Conservation (phyloP, 2,888 invertebrate genomes). For the Elgonia sp. region DNA sequence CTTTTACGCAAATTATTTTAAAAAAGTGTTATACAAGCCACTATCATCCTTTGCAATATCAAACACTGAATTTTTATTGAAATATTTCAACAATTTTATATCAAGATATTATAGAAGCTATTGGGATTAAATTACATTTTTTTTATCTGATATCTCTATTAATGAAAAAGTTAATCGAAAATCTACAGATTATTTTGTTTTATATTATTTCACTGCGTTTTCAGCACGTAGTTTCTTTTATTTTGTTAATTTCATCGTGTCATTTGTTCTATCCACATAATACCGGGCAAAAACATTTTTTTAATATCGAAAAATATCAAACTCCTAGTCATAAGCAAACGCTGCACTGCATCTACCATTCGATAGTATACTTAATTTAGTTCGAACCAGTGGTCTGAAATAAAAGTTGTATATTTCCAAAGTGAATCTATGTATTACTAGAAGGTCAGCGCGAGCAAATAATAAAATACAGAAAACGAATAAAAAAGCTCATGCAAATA, state of each 20-base stretch:
- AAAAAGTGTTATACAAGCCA: too few species aligned
- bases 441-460: constrained; percentile 18
- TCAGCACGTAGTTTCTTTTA: background rate
- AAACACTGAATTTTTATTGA: too few species aligned
- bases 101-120: too few species aligned
- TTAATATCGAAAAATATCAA: constrained; percentile 50
- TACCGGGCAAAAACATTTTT: constrained; percentile 12
- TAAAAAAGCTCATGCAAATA: constrained; percentile 19
- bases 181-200: background rate
- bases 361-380: constrained; percentile 41
- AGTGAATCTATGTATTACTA: constrained; percentile 35
- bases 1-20: too few species aligned
- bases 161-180: too few species aligned
- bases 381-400: constrained; percentile 48
- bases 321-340: constrained; percentile 17
- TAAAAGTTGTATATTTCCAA: constrained; percentile 52
- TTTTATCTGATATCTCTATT: background rate
- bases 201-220: background rate
- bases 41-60: too few species aligned
- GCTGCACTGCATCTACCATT: constrained; percentile 5
- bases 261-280: constrained; percentile 14
- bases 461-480: constrained; percentile 36
- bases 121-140: too few species aligned
- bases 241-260: background rate
- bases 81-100: too few species aligned